Conservation (phyloP, 1,140 invertebrate genomes). For the Hypothenemus hampei region DNA sequence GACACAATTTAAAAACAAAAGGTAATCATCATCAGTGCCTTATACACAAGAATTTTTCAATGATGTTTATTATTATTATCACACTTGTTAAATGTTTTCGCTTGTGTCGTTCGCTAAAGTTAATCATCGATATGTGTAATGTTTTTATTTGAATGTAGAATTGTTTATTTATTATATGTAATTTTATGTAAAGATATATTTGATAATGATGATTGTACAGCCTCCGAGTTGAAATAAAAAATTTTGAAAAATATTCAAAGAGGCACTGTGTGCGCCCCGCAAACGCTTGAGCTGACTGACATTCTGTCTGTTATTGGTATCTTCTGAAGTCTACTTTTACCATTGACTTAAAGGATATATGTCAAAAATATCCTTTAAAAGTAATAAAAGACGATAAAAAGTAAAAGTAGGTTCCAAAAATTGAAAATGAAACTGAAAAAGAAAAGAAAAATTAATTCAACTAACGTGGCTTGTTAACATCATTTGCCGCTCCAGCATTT, state of each 20-base stretch:
- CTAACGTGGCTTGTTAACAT: conserved; percentile 37
- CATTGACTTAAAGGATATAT: too few species aligned
- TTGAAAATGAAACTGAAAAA: too few species aligned
- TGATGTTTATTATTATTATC: too few species aligned
- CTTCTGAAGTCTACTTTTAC: conserved; percentile 15
- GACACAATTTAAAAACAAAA: too few species aligned
- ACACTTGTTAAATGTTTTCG: too few species aligned
- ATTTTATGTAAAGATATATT: conserved; percentile 16
- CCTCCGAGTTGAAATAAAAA: conserved; percentile 17
- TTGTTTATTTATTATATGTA: conserved; percentile 19
- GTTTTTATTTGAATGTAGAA: conserved; percentile 14
- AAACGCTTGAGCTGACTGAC: conserved; percentile 35
- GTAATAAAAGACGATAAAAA: background rate
- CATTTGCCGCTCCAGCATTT: conserved; percentile 44
- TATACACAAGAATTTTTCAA: too few species aligned
- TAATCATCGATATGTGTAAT: conserved; percentile 10
- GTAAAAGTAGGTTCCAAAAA: conserved; percentile 7
- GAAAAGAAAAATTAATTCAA: too few species aligned
- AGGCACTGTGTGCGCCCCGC: conserved; percentile 22
- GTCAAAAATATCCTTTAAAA: background rate
- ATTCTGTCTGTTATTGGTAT: too few species aligned
- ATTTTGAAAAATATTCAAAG: conserved; percentile 4
- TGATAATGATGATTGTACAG: conserved; percentile 30
- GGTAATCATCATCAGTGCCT: too few species aligned
- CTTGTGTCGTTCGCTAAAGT: conserved; percentile 27